Base-by-base conservation (phyloP, 2,797 vertebrate genomes). In the Mus minutoides region DNA sequence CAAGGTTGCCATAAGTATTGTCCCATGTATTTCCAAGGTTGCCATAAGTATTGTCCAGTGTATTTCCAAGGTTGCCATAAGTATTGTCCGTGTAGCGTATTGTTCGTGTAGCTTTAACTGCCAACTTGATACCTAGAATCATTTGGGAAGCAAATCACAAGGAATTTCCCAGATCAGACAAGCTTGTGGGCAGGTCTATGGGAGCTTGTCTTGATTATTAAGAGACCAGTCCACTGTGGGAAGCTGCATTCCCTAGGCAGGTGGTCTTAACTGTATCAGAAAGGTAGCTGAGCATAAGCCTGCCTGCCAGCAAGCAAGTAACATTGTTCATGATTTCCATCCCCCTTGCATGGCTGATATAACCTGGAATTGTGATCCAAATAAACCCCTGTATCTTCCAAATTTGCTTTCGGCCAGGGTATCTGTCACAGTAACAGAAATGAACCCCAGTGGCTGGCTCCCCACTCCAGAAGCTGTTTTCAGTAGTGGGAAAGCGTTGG, bases 381-480 rank as follows among this genome's bases (percentile, higher is more conserved):
- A 71, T 71, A 69, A 67, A 71, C 31, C 31, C 21, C 85, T 56
- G 14, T 56, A n/a, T 87, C 85, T 71, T 54, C 64, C 34, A 71
- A 71, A 37, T 54, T 11, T 54, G 13, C 3, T 37, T 86, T 71
- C 37, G 49, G 64, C 26, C 64, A n/a, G 84, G 34, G 6, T 87
- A 29, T 40, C 49, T 87, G 26, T 90, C 85, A 85, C 91, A 94
- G 58, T 69, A 82, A 56, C 62, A 79, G 83, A 64, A 89, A 43
- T 94, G 49, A 78, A 52, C 5, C 7, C 6, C 40, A 90, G 3
- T 60, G 77, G 26, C 93, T 93, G 84, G 89, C 84, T 90, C 37
- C 40, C 31, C 3, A 31, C n/a, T 52, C 62, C 43, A 83, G 86
- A 92, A 60, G 67, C 85, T 94, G 62, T 94, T 96, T 95, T 88